These are phyloP conservation scores for Myodes glareolus DNA, from an alignment of 2,113 vertebrate genomes.

Conservation along the genomic window DNA sequence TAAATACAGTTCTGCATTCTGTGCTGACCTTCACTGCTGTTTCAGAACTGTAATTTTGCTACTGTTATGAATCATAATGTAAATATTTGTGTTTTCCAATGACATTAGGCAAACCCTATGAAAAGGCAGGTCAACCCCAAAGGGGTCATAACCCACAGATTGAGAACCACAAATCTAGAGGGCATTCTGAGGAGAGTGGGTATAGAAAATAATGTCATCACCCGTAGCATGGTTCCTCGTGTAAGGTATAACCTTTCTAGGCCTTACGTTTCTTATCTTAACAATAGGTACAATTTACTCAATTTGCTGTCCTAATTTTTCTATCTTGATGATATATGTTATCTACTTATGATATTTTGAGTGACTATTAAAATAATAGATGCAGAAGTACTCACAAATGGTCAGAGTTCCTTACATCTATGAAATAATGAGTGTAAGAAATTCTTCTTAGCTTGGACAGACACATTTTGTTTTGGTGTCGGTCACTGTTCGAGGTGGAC, in stretches of 20 bases:
- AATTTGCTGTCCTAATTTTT: neutral
- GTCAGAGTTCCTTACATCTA: neutral
- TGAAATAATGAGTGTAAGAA: neutral
- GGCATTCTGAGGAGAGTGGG: neutral
- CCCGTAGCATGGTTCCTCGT: neutral
- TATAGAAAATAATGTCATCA: neutral
- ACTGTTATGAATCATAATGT: neutral
- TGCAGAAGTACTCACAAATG: neutral
- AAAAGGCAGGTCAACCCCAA: neutral
- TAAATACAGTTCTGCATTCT: neutral
- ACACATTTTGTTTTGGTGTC: neutral
- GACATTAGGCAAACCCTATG: neutral
- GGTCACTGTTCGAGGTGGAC: accelerated
- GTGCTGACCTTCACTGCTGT: neutral
- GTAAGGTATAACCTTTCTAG: neutral
- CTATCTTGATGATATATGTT: neutral
- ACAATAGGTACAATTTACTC: neutral
- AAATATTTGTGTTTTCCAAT: neutral
- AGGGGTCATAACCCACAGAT: neutral
- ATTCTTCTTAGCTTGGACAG: neutral
- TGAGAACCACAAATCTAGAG: neutral
- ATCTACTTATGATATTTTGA: neutral
- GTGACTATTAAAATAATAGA: neutral
- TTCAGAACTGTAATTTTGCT: neutral
- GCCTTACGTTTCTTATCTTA: neutral